Evolutionary conservation across 2,113 vertebrate species (phyloP), one percentile per base, ranked within the genome.

Genomic region (Spermophilus dauricus): DNA sequence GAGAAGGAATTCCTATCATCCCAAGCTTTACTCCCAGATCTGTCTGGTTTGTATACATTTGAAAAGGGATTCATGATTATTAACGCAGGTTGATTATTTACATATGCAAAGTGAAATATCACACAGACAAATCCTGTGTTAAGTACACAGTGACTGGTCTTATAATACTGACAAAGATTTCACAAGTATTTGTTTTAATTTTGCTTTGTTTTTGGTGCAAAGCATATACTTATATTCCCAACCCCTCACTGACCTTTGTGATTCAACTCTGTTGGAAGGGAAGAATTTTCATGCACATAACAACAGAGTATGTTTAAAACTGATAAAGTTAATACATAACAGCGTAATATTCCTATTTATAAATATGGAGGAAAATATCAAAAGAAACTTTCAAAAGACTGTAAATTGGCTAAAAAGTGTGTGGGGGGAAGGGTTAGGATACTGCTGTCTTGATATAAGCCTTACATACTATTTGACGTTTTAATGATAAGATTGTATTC

Each of bases 41-140:
- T 88, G 42, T 37, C 53, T 78, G 26, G 13, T 39, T 76, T 90
- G 76, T 16, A 65, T 34, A 61, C n/a, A n/a, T 95, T 86, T 95
- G 61, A 81, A 85, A 65, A 89, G 32, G 42, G 32, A 10, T 30
- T 61, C 30, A 65, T 34, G 13, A 76, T 72, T 18, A 86, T 42
- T 65, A 94, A 89, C 13, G 81, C 58, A 67, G 22, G 26, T 48
- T 65, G 63, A n/a, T 89, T 88, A 92, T 12, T 83, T 61, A 51
- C 82, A 88, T 80, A 72, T 26, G 56, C n/a, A 69, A 22, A n/a
- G 8, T 56, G 18, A 73, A 89, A 26, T 1, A 80, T 48, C 78
- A 77, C n/a, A n/a, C n/a, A 16, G 70, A 61, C 20, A 67, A 22
- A 89, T 85, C 48, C 72, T 24, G 48, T 16, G 37, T 58, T 56